Base-by-base conservation (phyloP, 2,888 invertebrate genomes). In the Crematogaster levior region DNA sequence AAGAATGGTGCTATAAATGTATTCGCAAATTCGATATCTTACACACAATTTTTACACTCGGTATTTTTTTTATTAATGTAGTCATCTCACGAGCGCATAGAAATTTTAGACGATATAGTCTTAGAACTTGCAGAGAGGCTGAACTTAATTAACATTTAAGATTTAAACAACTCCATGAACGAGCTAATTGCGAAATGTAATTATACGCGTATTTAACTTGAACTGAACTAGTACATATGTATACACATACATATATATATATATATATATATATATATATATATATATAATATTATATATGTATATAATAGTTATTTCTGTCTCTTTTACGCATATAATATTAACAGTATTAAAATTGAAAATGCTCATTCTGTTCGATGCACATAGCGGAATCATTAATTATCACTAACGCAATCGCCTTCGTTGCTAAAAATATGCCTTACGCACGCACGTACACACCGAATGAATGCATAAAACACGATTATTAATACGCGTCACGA, bases 401-500 rank as follows among this genome's bases (percentile, higher is more conserved):
- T 75, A 53, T 53, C 51, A 6, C 51, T 27, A 75, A 63, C 37
- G 30, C 37, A 65, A 75, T n/a, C 15, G 9, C 27, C 48, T 75
- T n/a, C 12, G 7, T 46, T 18, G 53, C 27, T 65, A 75, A 75
- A 75, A 75, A 75, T 65, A 30, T 27, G 15, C 65, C 51, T 65
- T 40, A 27, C 9, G 43, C 27, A 30, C 2, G 18, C 34, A 5
- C 24, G 15, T 5, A 40, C 61, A 37, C 15, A 21, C 12, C 34
- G 37, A 24, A 27, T 24, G 24, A 30, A 48, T 24, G 63, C 63
- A 75, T 40, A 65, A 75, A 65, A 75, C n/a, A 21, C 53, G 40
- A 40, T 75, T 75, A 75, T 75, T 75, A 75, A 75, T 75, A 65
- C 43, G 51, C 65, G 75, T 75, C 75, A 63, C 34, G 61, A 34